Percentiles rank a stretch among this genome's conserved stretches.
Conservation (phyloP, 2,888 invertebrate species). For the Dilophus febrilis region DNA sequence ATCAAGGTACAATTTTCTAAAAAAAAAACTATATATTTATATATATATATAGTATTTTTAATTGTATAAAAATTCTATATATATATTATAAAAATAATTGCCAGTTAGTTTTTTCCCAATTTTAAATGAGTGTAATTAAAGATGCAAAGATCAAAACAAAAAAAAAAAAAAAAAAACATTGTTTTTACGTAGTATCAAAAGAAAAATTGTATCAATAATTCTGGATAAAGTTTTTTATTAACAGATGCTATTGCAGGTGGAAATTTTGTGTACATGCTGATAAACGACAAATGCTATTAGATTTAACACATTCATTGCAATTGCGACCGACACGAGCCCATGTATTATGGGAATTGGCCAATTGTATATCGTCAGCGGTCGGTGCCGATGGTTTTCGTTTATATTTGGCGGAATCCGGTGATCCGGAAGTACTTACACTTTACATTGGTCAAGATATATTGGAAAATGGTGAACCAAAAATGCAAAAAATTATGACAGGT, state of each 20-base stretch:
- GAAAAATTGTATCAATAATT: background rate
- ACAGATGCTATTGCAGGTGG: slow-evolving; percentile 18
- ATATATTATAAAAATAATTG: too few species aligned
- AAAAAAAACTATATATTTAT: slow-evolving; percentile 9
- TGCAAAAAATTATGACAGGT: slow-evolving; percentile 16
- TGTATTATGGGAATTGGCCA: slow-evolving; percentile 48
- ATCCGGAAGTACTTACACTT: slow-evolving; percentile 24
- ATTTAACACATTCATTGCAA: slow-evolving; percentile 42
- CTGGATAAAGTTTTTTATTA: background rate
- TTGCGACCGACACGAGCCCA: slow-evolving; percentile 42
- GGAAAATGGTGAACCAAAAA: slow-evolving; percentile 20
- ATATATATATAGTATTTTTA: too few species aligned
- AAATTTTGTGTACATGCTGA: slow-evolving; percentile 45
- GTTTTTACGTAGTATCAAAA: background rate
- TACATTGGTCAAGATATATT: slow-evolving; percentile 25
- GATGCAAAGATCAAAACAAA: too few species aligned
- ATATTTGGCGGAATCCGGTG: slow-evolving; percentile 34
- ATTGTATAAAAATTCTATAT: too few species aligned
- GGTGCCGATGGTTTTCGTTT: slow-evolving; percentile 48
- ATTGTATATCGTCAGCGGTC: slow-evolving; percentile 45
- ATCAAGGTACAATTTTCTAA: slow-evolving; percentile 19
- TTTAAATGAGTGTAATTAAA: background rate
- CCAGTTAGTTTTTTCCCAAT: background rate
- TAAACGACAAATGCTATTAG: slow-evolving; percentile 42
- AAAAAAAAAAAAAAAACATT: too few species aligned